phyloP scores from a whole-genome alignment of 2,888 invertebrate species.

The Gandaritis pyraliata region DNA sequence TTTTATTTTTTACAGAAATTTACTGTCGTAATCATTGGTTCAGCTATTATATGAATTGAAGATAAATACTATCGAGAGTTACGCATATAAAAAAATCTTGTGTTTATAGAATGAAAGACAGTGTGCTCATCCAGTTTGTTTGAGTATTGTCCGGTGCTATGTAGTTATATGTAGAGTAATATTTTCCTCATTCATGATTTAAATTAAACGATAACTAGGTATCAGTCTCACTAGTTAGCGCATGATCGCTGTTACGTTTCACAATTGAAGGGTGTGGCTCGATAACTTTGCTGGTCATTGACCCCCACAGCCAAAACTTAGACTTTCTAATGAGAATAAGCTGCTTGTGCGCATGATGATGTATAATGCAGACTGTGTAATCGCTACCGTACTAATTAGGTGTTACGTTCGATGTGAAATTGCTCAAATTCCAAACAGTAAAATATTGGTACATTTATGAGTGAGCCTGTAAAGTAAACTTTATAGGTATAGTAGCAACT shows the following conservation, averaged over 20 bases:
- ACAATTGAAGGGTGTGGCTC: conserved; percentile 67
- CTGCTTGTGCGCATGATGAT: conserved; percentile 61
- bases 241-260: conserved; percentile 54
- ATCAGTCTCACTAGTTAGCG: conserved; percentile 36
- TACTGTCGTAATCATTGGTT: neutral
- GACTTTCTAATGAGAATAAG: conserved; percentile 80
- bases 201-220: conserved; percentile 15
- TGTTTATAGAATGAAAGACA: neutral
- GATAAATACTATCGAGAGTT: neutral
- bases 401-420: conserved; percentile 55
- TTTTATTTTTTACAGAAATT: conserved; percentile 38
- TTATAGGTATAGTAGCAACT: neutral
- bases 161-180: neutral
- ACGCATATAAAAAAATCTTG: neutral
- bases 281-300: conserved; percentile 69
- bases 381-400: conserved; percentile 57
- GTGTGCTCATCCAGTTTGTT: neutral
- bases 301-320: conserved; percentile 69
- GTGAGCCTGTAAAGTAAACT: conserved; percentile 35
- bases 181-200: conserved; percentile 3
- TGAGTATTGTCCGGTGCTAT: too few species aligned
- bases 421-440: conserved; percentile 46
- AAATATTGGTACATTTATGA: conserved; percentile 39
- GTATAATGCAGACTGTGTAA: conserved; percentile 49
- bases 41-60: neutral